phyloP scores from a whole-genome alignment of 2,797 vertebrate species.

The Melanogrammus aeglefinus region DNA sequence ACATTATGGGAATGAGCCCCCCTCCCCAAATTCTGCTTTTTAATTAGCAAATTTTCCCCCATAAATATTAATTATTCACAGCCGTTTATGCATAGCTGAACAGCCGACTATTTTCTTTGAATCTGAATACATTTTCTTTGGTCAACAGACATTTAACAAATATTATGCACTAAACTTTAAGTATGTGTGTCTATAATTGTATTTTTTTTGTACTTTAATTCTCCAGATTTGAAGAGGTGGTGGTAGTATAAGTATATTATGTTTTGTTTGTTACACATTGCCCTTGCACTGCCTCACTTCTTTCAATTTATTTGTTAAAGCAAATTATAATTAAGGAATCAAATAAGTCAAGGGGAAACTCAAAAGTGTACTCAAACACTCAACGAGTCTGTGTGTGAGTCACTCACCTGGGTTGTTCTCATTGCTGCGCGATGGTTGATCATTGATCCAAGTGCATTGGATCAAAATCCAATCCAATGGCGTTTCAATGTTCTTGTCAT shows the following conservation, averaged over 20 bases:
- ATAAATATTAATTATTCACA: constrained; percentile 53
- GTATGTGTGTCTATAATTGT: not conserved
- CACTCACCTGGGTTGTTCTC: not conserved
- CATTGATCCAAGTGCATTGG: constrained; percentile 14
- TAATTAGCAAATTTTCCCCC: constrained; percentile 28
- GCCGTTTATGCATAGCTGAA: constrained; percentile 37
- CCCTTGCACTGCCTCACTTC: not conserved
- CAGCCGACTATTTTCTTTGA: constrained; percentile 30
- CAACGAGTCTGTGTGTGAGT: not conserved
- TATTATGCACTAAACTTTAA: not conserved
- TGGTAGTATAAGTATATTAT: not conserved
- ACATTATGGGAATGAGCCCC: constrained; percentile 30
- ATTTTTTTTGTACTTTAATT: not conserved
- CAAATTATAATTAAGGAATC: not conserved
- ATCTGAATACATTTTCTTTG: constrained; percentile 24
- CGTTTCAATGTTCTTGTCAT: constrained; percentile 12
- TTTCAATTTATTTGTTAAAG: not conserved
- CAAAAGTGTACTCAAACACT: not conserved
- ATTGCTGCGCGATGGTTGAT: constrained; percentile 5
- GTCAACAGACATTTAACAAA: constrained; percentile 1
- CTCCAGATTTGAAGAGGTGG: not conserved
- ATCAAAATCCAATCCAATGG: constrained; percentile 49
- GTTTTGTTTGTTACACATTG: constrained; percentile 1
- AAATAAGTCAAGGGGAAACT: not conserved
- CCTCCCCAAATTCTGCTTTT: constrained; percentile 28